Conservation (phyloP, 2,888 invertebrate genomes). For the Cantharis lateralis region DNA sequence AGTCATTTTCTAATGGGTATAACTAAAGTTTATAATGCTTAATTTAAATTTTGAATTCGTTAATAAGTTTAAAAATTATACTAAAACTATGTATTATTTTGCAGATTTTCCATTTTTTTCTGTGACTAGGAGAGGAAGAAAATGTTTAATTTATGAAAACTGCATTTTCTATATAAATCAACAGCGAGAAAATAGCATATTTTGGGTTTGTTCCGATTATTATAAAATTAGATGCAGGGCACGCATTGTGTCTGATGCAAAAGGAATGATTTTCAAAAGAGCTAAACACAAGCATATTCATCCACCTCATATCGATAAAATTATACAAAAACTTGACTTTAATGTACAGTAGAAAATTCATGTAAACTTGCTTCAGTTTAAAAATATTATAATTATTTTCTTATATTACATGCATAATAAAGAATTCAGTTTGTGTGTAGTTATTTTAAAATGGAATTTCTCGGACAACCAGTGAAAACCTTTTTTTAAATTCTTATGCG, state of each 20-base stretch:
- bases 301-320: constrained; percentile 36
- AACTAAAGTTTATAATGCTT: too few relatives aligned
- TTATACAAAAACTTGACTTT: constrained; percentile 4
- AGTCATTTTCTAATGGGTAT: too few relatives aligned
- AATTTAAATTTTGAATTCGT: not conserved
- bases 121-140: constrained; percentile 40
- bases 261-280: constrained; percentile 33
- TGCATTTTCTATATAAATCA: constrained; percentile 44
- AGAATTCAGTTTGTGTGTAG: not conserved
- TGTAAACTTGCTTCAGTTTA: not conserved
- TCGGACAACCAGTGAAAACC: not conserved
- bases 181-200: constrained; percentile 35
- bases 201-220: constrained; percentile 46
- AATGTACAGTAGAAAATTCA: not conserved
- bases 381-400: not conserved
- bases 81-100: constrained; percentile 8
- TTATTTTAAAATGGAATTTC: not conserved
- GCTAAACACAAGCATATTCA: constrained; percentile 39
- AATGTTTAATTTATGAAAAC: constrained; percentile 41
- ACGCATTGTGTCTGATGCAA: constrained; percentile 38
- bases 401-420: not conserved
- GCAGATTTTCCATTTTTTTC: constrained; percentile 25
- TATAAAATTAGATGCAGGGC: constrained; percentile 44
- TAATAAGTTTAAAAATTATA: too few relatives aligned
- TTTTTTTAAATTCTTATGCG: not conserved